Evolutionary conservation across 2,888 invertebrate species (phyloP).

Genomic region (Minunthozetes semirufus): DNA sequence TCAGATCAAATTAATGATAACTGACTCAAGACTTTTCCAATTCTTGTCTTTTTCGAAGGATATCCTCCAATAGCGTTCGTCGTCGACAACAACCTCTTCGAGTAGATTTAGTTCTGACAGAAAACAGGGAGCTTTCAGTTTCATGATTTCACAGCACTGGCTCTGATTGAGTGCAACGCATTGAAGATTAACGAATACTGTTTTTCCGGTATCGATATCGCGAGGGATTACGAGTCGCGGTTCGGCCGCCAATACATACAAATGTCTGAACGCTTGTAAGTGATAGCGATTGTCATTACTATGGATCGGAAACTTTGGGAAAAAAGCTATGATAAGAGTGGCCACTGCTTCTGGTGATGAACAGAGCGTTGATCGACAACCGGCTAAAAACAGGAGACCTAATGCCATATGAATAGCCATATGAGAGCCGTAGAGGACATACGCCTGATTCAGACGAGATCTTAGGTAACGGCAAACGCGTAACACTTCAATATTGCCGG

Average conservation of each 20-base stretch:
- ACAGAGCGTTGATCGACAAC: conserved; percentile 65
- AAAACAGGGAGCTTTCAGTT: conserved; percentile 71
- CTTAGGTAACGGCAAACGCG: conserved; percentile 77
- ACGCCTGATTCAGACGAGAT: conserved; percentile 60
- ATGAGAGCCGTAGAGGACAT: conserved; percentile 79
- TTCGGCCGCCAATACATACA: conserved; percentile 90
- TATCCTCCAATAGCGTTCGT: conserved; percentile 83
- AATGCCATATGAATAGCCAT: conserved; percentile 92
- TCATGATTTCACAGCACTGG: conserved; percentile 38
- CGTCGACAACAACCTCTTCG: conserved; percentile 63
- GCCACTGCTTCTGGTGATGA: conserved; percentile 76
- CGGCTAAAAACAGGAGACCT: conserved; percentile 86
- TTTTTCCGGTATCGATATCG: conserved; percentile 69
- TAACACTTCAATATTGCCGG: conserved; percentile 74
- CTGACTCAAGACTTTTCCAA: conserved; percentile 68
- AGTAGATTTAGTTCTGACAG: conserved; percentile 71
- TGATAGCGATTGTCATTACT: conserved; percentile 96
- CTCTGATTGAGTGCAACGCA: conserved; percentile 37
- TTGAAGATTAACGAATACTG: conserved; percentile 70
- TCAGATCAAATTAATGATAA: conserved; percentile 38
- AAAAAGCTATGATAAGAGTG: conserved; percentile 83
- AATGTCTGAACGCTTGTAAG: conserved; percentile 89
- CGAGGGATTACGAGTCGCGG: conserved; percentile 78
- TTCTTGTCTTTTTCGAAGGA: conserved; percentile 71
- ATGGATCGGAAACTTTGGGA: conserved; percentile 93